phyloP scores from a whole-genome alignment of 1,140 invertebrate species.

The Heliothis virescens region DNA sequence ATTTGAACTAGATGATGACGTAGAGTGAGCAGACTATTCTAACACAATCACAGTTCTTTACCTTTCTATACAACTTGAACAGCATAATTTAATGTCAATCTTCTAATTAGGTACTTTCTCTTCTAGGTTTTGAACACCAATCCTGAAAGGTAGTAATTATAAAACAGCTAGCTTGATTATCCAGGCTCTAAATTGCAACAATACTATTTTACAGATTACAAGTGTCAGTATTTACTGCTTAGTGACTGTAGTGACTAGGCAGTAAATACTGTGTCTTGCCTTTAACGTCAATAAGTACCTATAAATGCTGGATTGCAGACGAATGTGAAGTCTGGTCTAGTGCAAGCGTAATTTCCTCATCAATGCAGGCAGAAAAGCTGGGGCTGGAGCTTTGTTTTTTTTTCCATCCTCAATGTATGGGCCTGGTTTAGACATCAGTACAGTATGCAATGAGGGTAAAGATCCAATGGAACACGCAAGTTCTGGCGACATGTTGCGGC shows the following conservation, averaged over 20 bases:
- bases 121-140: too few relatives aligned
- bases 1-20: constrained; percentile 4
- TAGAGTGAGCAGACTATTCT: not conserved
- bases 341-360: constrained; percentile 78
- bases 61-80: too few relatives aligned
- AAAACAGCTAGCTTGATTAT: too few relatives aligned
- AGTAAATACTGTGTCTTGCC: not conserved
- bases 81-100: too few relatives aligned
- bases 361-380: constrained; percentile 74
- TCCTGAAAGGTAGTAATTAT: too few relatives aligned
- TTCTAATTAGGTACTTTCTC: too few relatives aligned
- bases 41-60: too few relatives aligned
- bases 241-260: too few relatives aligned
- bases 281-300: not conserved
- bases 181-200: too few relatives aligned
- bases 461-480: constrained; percentile 82
- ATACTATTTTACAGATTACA: too few relatives aligned
- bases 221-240: too few relatives aligned
- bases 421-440: constrained; percentile 81
- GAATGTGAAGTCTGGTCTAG: constrained; percentile 52
- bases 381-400: constrained; percentile 74
- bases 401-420: constrained; percentile 79
- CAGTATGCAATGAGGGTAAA: constrained; percentile 84
- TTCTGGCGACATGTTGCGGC: constrained; percentile 87
- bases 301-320: not conserved